Percentiles rank a stretch among this genome's conserved stretches.
These are phyloP conservation scores for Mola mola DNA, from an alignment of 2,113 vertebrate genomes.

Conservation along the genomic window DNA sequence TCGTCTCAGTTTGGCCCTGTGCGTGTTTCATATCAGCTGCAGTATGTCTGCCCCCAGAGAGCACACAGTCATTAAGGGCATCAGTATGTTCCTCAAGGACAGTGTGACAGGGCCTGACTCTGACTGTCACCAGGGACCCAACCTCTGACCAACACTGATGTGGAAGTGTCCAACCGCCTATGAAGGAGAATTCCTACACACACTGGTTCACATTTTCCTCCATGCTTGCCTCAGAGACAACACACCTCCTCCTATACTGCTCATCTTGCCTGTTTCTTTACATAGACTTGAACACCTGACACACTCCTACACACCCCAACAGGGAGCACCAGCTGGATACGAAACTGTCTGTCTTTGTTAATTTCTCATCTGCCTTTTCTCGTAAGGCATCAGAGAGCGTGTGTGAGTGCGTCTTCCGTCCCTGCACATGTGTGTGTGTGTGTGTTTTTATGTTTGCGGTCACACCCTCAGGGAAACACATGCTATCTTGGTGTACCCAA, in stretches of 20 bases:
- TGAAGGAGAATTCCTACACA: constrained; percentile 9
- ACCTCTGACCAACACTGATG: constrained; percentile 57
- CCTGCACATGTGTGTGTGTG: neutral
- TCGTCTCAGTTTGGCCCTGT: constrained; percentile 10
- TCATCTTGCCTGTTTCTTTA: constrained; percentile 14
- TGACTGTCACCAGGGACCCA: constrained; percentile 51
- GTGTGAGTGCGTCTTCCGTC: neutral
- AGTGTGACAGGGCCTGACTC: constrained; percentile 56
- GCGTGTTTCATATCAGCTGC: constrained; percentile 28
- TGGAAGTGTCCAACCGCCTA: constrained; percentile 49
- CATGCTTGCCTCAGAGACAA: constrained; percentile 6
- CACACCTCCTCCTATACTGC: constrained; percentile 3
- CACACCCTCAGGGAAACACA: constrained; percentile 65
- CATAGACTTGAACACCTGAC: constrained; percentile 18
- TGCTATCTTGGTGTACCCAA: constrained; percentile 56
- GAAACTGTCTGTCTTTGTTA: constrained; percentile 61
- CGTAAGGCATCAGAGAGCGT: constrained; percentile 22
- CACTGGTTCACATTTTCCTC: constrained; percentile 4
- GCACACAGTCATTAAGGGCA: constrained; percentile 52
- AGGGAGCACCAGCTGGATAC: constrained; percentile 62
- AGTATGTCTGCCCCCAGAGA: constrained; percentile 23
- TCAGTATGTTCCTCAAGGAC: constrained; percentile 65
- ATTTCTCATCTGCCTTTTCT: constrained; percentile 58
- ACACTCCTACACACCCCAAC: constrained; percentile 18
- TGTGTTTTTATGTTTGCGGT: constrained; percentile 17